These are phyloP conservation scores for Drosophila planitibia DNA, from an alignment of 2,888 invertebrate species.

Conservation along the genomic window DNA sequence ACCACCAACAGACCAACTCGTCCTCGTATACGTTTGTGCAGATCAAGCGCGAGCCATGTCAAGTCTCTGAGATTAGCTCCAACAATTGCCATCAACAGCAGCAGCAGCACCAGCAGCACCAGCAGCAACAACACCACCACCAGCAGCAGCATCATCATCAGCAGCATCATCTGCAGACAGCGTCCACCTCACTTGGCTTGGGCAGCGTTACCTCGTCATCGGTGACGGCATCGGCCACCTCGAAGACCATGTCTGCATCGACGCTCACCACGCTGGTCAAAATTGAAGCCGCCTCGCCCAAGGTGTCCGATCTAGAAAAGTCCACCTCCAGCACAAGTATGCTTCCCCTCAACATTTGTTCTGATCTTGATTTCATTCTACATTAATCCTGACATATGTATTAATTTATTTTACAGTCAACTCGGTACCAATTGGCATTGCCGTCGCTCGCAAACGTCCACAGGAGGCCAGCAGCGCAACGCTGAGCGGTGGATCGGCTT, in stretches of 20 bases:
- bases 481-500: slow-evolving; percentile 70
- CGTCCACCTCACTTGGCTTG: slow-evolving; percentile 59
- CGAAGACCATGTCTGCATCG: slow-evolving; percentile 83
- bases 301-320: slow-evolving; percentile 83
- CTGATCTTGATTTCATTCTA: neutral
- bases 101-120: slow-evolving; percentile 74
- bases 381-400: slow-evolving; percentile 8
- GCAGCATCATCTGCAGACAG: slow-evolving; percentile 64
- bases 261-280: slow-evolving; percentile 84
- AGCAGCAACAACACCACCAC: slow-evolving; percentile 61
- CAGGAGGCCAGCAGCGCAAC: slow-evolving; percentile 77
- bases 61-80: slow-evolving; percentile 85
- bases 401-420: slow-evolving; percentile 80
- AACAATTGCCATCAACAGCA: slow-evolving; percentile 83
- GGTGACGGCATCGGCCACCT: slow-evolving; percentile 72
- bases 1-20: slow-evolving; percentile 80
- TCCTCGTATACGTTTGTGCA: slow-evolving; percentile 84
- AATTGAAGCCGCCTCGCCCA: slow-evolving; percentile 85
- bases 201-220: slow-evolving; percentile 69
- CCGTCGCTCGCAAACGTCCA: slow-evolving; percentile 91
- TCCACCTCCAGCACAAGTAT: slow-evolving; percentile 71
- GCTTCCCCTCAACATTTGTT: slow-evolving; percentile 9
- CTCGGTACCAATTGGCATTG: slow-evolving; percentile 93
- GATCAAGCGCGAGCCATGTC: slow-evolving; percentile 85
- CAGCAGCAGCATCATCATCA: slow-evolving; percentile 60